A percentile compares a stretch with the other conserved stretches of the same genome.
Conservation (phyloP, 92 coral and sea anemone species). For the Siderastrea radians region DNA sequence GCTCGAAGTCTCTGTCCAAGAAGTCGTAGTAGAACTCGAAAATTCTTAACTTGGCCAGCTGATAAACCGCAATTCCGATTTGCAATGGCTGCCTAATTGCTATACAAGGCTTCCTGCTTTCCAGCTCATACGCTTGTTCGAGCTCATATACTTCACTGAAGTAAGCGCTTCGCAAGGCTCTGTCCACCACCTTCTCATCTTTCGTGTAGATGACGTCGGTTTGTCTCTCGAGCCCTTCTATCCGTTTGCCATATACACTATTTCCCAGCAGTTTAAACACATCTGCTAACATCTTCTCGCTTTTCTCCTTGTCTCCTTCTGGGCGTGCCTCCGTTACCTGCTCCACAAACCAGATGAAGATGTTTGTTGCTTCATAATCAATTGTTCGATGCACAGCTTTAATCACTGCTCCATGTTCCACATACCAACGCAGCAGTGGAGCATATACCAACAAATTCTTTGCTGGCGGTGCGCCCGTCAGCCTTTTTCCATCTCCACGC, state of each 20-base stretch:
- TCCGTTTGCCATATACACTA: slow-evolving; percentile 2
- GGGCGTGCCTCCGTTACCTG: no score
- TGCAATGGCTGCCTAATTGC: neutral
- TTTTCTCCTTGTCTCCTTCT: slow-evolving; percentile 2
- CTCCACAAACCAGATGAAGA: neutral
- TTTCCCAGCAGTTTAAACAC: slow-evolving; percentile 15
- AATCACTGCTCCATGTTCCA: neutral
- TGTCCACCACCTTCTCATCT: neutral
- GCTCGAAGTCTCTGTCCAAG: slow-evolving; percentile 1
- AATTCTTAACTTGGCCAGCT: no score
- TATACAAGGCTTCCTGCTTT: no score
- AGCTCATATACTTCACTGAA: neutral
- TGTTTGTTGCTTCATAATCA: no score
- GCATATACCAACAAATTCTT: neutral
- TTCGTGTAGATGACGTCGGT: neutral
- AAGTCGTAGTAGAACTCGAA: no score
- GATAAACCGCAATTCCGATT: neutral
- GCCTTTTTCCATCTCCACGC: neutral
- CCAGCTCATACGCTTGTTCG: no score
- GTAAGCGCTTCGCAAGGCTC: neutral
- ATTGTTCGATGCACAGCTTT: no score
- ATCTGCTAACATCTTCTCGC: neutral
- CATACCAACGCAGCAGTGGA: neutral
- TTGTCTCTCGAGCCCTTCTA: slow-evolving; percentile 1
- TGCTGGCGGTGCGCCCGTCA: neutral